A percentile compares a stretch with the other conserved stretches of the same genome.
Evolutionary conservation across 92 coral and sea anemone genomes (phyloP).

Genomic region (Bergia puertoricense): DNA sequence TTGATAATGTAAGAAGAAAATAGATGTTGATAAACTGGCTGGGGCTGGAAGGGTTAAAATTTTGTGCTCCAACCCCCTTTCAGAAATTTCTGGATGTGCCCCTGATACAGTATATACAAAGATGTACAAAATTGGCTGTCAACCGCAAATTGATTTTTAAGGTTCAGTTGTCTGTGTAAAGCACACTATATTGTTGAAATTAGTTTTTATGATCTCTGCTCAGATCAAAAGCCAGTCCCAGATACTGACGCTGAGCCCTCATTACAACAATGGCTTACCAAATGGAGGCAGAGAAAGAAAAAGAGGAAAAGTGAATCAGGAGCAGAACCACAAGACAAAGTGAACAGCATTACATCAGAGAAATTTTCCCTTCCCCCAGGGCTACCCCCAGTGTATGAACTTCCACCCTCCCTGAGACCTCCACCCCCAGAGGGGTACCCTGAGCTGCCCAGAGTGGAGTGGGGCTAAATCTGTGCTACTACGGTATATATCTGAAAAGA

Average conservation of each 20-base stretch:
- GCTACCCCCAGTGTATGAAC: constrained; percentile 76
- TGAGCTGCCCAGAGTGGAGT: constrained; percentile 70
- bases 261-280: constrained; percentile 79
- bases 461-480: constrained; percentile 62
- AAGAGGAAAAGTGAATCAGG: constrained; percentile 37
- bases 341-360: constrained; percentile 31
- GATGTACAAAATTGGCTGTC: background rate
- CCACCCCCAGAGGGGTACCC: constrained; percentile 93
- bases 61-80: too few species aligned
- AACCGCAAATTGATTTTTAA: too few species aligned
- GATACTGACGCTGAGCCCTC: constrained; percentile 51
- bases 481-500: too few species aligned
- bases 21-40: too few species aligned
- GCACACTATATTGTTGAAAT: background rate
- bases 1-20: too few species aligned
- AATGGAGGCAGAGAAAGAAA: constrained; percentile 74
- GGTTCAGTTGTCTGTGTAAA: background rate
- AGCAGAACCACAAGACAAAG: constrained; percentile 46
- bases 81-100: background rate
- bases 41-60: too few species aligned
- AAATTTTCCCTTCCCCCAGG: constrained; percentile 78
- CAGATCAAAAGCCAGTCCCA: constrained; percentile 43
- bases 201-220: background rate
- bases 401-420: constrained; percentile 92
- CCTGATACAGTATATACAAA: too few species aligned